Base-by-base conservation (phyloP, 2,888 invertebrate genomes). In the Coelogynopora nodosa region DNA sequence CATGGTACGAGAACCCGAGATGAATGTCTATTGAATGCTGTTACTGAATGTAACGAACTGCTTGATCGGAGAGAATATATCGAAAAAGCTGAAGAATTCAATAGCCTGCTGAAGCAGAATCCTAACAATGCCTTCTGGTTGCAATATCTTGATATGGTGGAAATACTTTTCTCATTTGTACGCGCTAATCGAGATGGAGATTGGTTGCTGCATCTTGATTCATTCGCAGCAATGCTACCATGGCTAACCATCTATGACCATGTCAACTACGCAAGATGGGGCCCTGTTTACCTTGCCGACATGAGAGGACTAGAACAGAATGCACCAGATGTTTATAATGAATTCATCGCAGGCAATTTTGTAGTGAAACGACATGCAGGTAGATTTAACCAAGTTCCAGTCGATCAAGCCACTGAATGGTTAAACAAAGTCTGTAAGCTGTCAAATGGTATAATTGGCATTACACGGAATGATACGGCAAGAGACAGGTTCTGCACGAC, bases 251-350 rank as follows among this genome's bases (percentile, higher is more conserved):
- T 29, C 0, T 88, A 87, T 85, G 88, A 88, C 80, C 88, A 88
- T 31, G 10, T 27, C 2, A 88, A 88, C 26, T 88, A 88, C 83
- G 84, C 87, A 0, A 29, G 88, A 67, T 88, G 88, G 88, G 88
- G 88, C 0, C 84, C 88, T 23, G 86, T 88, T 23, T 88, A 88
- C 74, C 81, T 88, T 27, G 0, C 87, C 10, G 88, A 88, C 49
- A 49, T 49, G 49, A 49, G 49, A 49, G 49, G 49, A 49, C 18
- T 49, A 49, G 49, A 49, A 49, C 49, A 49, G 49, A 49, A 49
- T 49, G 49, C 49, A 49, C 49, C 18, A 49, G 49, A 49, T 10
- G 49, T 49, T 49, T 49, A 49, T 49, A 49, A 49, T 49, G 49
- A 49, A 49, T 49, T 49, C 49, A 49, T 49, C 49, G 49, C 49